A percentile compares a stretch with the other conserved stretches of the same genome.
These are phyloP conservation scores for Cephus cinctus DNA, from an alignment of 1,140 invertebrate species.

Conservation along the genomic window DNA sequence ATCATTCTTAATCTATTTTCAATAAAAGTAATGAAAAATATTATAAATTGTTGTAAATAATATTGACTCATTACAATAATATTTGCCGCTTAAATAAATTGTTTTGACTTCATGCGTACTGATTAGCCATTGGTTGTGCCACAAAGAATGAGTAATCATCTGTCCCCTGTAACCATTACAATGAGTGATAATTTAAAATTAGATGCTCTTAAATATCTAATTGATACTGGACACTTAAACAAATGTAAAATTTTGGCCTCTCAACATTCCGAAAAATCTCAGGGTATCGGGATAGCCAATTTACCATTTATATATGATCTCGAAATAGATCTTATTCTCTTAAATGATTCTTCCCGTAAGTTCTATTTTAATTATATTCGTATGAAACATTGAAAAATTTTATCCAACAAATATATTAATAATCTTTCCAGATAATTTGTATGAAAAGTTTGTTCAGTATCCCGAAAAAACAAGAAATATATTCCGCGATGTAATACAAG, in stretches of 20 bases:
- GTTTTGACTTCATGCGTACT: too few relatives aligned
- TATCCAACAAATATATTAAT: too few relatives aligned
- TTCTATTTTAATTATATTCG: background rate
- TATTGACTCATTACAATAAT: background rate
- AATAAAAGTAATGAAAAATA: background rate
- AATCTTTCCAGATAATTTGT: background rate
- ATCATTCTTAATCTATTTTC: background rate
- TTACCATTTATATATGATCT: constrained; percentile 1
- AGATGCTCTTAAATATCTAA: too few relatives aligned
- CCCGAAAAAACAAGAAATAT: background rate
- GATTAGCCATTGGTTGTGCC: too few relatives aligned
- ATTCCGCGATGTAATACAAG: background rate
- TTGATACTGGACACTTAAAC: too few relatives aligned
- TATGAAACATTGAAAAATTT: background rate
- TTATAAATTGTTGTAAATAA: constrained; percentile 3
- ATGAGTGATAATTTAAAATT: too few relatives aligned
- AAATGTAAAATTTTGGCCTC: too few relatives aligned
- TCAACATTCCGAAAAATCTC: too few relatives aligned
- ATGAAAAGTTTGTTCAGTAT: background rate
- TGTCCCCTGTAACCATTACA: too few relatives aligned
- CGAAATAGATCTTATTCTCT: constrained; percentile 1
- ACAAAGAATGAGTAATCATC: too few relatives aligned
- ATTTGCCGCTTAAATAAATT: background rate
- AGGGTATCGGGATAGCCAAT: too few relatives aligned
- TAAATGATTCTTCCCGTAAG: background rate